Conservation (phyloP, 2,113 vertebrate species). For the Hystrix brachyura region DNA sequence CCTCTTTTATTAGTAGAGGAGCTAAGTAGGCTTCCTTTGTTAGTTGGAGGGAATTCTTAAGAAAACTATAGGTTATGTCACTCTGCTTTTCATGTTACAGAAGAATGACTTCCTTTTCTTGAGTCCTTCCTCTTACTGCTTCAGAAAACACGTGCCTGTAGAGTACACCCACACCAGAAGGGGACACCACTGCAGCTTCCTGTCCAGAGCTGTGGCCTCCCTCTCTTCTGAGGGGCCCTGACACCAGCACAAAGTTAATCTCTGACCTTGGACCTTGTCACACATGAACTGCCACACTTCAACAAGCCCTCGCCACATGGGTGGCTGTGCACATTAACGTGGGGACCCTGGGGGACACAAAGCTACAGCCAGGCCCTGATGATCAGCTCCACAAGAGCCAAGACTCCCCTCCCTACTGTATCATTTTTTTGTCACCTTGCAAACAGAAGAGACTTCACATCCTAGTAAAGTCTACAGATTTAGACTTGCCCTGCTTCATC, state of each 20-base stretch:
- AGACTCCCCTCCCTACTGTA: neutral
- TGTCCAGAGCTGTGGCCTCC: neutral
- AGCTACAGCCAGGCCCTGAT: neutral
- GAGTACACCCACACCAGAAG: neutral
- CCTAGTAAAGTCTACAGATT: neutral
- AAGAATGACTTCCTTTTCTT: constrained; percentile 56
- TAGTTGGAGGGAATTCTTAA: neutral
- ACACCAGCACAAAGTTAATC: too few species aligned
- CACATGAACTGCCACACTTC: fast-evolving
- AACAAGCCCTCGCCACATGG: fast-evolving
- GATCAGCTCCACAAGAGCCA: neutral
- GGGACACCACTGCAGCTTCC: neutral
- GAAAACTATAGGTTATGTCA: neutral
- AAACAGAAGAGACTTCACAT: neutral
- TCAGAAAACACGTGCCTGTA: neutral
- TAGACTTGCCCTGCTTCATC: neutral
- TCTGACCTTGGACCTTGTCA: neutral
- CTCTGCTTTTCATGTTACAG: neutral
- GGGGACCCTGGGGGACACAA: neutral
- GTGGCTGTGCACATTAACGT: fast-evolving
- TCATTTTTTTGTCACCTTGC: neutral
- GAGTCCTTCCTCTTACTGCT: constrained; percentile 55
- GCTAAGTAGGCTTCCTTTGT: neutral
- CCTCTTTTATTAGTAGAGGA: neutral
- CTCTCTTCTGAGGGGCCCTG: neutral